Conservation (phyloP, 2,888 invertebrate species). For the Pecten maximus region DNA sequence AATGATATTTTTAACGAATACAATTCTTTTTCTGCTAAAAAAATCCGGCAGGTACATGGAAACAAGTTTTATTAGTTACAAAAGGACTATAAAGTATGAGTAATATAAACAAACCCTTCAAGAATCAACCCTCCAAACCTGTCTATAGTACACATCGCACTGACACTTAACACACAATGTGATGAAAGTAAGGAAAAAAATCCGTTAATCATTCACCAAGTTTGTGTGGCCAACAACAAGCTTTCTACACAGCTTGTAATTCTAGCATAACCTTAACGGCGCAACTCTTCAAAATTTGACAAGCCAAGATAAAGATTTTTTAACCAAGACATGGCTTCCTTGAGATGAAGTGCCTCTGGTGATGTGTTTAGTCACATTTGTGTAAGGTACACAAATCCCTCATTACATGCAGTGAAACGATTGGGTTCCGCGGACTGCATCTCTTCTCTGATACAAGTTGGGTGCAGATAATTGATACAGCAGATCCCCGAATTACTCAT, state of each 20-base stretch:
- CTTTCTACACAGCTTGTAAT: background rate
- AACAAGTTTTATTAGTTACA: background rate
- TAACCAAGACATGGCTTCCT: background rate
- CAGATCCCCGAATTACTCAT: background rate
- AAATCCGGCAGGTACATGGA: background rate
- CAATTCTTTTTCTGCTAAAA: background rate
- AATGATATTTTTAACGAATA: background rate
- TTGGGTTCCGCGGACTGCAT: background rate
- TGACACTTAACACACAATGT: background rate
- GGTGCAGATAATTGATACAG: background rate
- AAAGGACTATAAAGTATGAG: background rate
- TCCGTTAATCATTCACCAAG: background rate
- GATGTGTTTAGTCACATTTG: background rate
- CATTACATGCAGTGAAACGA: background rate
- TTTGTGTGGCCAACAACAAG: conserved; percentile 11
- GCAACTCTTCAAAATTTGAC: background rate
- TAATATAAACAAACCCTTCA: background rate
- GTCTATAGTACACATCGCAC: background rate
- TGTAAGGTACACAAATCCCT: background rate
- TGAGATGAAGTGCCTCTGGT: background rate
- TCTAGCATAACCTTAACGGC: background rate
- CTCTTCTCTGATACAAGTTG: background rate
- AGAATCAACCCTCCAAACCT: background rate
- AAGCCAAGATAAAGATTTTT: conserved; percentile 23
- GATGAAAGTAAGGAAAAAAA: background rate